Percentiles rank a stretch among this genome's conserved stretches.
These are phyloP conservation scores for Trichacis sp. DNA, from an alignment of 2,888 invertebrate genomes.

Conservation along the genomic window DNA sequence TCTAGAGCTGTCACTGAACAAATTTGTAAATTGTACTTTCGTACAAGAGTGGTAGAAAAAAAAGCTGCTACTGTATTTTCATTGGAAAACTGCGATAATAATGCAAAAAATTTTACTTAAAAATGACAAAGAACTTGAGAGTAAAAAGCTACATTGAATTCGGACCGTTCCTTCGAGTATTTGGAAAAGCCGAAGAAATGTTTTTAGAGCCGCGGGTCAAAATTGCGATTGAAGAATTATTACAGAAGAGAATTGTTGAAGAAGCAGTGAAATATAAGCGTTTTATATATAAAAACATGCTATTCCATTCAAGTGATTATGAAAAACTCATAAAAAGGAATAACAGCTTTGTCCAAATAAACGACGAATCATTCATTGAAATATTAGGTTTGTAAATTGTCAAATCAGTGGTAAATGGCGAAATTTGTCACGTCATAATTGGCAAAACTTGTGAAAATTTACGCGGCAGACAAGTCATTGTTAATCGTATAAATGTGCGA, in stretches of 20 bases:
- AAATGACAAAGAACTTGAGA: background rate
- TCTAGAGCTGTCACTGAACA: background rate
- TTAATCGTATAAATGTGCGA: too few species aligned
- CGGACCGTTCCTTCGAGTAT: background rate
- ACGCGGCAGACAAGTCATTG: too few species aligned
- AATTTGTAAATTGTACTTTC: background rate
- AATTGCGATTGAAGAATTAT: background rate
- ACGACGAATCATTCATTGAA: background rate
- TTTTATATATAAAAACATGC: background rate
- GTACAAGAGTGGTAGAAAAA: background rate
- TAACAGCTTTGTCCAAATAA: background rate
- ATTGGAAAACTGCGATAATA: background rate
- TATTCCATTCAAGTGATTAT: background rate
- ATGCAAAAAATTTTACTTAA: background rate
- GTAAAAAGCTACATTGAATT: background rate
- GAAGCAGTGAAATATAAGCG: background rate
- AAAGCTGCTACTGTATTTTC: background rate
- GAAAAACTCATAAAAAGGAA: background rate
- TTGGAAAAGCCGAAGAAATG: background rate
- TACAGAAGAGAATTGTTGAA: background rate
- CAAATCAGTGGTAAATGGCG: too few species aligned
- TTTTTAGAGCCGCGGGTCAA: background rate
- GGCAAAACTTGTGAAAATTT: too few species aligned
- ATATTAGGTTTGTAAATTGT: background rate
- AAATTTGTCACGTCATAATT: too few species aligned